A percentile compares a stretch with the other conserved stretches of the same genome.
These are phyloP conservation scores for Nothura maculosa DNA, from an alignment of 2,797 vertebrate genomes.

Conservation along the genomic window DNA sequence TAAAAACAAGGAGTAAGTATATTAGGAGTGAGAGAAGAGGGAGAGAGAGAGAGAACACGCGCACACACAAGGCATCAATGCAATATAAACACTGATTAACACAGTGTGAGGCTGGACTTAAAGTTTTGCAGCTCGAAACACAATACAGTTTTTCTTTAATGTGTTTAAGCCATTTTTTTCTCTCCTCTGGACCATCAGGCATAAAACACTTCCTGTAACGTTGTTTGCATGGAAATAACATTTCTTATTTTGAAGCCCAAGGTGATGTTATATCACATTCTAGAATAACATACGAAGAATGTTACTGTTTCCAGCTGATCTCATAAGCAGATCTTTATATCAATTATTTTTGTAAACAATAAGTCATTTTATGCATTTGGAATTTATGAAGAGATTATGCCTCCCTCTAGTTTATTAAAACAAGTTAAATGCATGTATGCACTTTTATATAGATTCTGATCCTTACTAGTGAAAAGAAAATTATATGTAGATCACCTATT, in stretches of 20 bases:
- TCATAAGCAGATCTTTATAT: not conserved
- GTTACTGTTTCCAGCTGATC: not conserved
- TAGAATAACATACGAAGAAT: not conserved
- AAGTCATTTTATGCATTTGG: not conserved
- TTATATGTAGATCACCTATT: not conserved
- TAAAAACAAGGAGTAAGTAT: not conserved
- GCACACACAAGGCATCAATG: fast-evolving
- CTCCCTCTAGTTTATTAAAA: not conserved
- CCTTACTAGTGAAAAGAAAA: not conserved
- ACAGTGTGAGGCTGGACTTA: not conserved
- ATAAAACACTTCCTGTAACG: not conserved
- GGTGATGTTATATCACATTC: not conserved
- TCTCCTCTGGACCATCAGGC: not conserved
- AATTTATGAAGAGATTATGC: not conserved
- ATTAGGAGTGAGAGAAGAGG: not conserved
- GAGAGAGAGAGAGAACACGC: not conserved
- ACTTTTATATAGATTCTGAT: not conserved
- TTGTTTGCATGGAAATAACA: fast-evolving
- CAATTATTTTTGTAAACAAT: not conserved
- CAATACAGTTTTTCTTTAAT: not conserved
- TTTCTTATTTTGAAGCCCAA: not conserved
- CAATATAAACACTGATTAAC: not conserved
- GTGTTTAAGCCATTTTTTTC: not conserved
- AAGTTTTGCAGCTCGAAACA: not conserved
- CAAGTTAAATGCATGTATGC: not conserved